A percentile compares a stretch with the other conserved stretches of the same genome.
Conservation (phyloP, 2,113 vertebrate species). For the Cyanistes caeruleus region DNA sequence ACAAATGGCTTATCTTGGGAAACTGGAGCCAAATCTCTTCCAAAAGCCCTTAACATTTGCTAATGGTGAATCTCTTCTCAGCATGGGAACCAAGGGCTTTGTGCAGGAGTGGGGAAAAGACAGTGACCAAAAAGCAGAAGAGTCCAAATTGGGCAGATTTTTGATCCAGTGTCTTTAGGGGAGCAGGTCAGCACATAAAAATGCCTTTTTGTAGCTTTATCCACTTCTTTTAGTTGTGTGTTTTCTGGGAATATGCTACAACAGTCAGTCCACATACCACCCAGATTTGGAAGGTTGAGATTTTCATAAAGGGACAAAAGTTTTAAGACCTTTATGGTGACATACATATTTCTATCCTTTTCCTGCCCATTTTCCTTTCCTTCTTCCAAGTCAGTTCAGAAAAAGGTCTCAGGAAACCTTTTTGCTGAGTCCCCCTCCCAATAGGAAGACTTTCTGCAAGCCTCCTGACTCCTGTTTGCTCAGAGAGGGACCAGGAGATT, state of each 20-base stretch:
- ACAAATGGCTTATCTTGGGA: neutral
- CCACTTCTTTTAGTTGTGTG: neutral
- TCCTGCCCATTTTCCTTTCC: neutral
- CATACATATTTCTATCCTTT: neutral
- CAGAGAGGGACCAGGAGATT: neutral
- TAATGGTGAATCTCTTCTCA: neutral
- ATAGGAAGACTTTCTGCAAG: neutral
- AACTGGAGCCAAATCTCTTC: neutral
- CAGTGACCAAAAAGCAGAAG: neutral
- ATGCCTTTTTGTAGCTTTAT: neutral
- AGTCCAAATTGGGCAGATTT: neutral
- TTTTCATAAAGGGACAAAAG: neutral
- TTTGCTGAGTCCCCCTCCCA: neutral
- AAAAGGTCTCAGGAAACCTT: neutral
- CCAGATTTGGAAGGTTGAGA: neutral
- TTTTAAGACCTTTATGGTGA: neutral
- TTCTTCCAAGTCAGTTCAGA: neutral
- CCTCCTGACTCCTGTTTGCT: neutral
- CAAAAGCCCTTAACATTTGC: neutral
- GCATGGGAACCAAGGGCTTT: neutral
- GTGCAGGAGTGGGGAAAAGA: rapidly evolving
- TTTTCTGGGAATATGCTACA: neutral
- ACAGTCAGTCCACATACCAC: rapidly evolving
- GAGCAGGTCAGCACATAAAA: neutral
- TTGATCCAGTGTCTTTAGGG: neutral